Evolutionary conservation across 2,113 vertebrate genomes (phyloP).

Genomic region (Pomatostomus ruficeps): DNA sequence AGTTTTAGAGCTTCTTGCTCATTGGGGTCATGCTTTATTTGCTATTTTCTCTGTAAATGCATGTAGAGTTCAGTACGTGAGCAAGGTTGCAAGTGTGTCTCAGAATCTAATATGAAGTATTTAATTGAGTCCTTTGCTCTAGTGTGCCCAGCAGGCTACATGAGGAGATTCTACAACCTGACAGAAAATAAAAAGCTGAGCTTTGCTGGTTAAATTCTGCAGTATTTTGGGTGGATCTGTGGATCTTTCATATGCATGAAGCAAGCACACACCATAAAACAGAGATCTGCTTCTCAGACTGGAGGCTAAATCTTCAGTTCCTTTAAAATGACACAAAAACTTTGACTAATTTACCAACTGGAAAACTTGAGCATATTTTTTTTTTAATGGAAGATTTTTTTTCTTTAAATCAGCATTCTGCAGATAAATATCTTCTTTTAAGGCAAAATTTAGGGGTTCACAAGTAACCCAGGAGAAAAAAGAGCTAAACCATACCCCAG

Average conservation of each 20-base stretch:
- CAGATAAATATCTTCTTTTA: not conserved
- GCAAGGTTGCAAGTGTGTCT: not conserved
- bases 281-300: not conserved
- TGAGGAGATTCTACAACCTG: not conserved
- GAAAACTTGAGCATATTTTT: not conserved
- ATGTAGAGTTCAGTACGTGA: not conserved
- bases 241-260: not conserved
- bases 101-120: not conserved
- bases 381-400: not conserved
- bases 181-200: not conserved
- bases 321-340: not conserved
- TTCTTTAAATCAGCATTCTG: not conserved
- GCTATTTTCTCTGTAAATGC: not conserved
- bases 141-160: not conserved
- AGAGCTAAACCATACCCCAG: not conserved
- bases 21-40: not conserved
- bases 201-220: not conserved
- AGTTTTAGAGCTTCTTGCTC: not conserved
- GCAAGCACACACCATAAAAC: not conserved
- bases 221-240: not conserved
- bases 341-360: not conserved
- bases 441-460: not conserved
- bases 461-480: not conserved
- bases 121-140: not conserved
- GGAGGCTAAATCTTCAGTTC: not conserved